phyloP scores from a whole-genome alignment of 2,888 invertebrate species.

The Pseudolycoriella hygida region DNA sequence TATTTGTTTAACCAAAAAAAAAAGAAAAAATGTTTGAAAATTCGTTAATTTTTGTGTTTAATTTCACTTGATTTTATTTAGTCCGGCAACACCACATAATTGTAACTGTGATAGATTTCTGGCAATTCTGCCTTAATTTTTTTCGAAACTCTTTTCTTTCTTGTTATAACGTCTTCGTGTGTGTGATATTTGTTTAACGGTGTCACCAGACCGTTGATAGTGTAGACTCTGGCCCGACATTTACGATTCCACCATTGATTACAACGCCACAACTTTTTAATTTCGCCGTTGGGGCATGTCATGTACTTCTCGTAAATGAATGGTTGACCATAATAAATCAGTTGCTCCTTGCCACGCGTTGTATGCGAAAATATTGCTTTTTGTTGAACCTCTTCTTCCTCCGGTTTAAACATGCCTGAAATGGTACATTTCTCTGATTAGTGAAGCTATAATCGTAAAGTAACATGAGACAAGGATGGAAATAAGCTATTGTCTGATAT shows the following conservation, averaged over 20 bases:
- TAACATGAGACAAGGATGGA: too few relatives aligned
- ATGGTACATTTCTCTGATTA: too few relatives aligned
- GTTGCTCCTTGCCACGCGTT: slow-evolving; percentile 27
- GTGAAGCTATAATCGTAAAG: too few relatives aligned
- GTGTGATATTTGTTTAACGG: slow-evolving; percentile 29
- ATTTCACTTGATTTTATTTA: too few relatives aligned
- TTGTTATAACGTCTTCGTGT: slow-evolving; percentile 27
- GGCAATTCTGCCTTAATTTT: slow-evolving; percentile 3
- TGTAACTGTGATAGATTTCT: too few relatives aligned
- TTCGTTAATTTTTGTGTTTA: too few relatives aligned
- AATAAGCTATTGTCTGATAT: too few relatives aligned
- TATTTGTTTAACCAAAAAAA: too few relatives aligned
- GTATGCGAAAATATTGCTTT: slow-evolving; percentile 28
- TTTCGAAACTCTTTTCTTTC: slow-evolving; percentile 22
- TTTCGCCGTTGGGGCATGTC: slow-evolving; percentile 22
- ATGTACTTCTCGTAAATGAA: slow-evolving; percentile 28
- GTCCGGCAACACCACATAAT: too few relatives aligned
- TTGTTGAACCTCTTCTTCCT: slow-evolving; percentile 6
- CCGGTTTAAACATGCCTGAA: not conserved
- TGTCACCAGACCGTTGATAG: slow-evolving; percentile 24
- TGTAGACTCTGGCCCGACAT: slow-evolving; percentile 28
- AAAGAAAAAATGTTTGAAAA: too few relatives aligned
- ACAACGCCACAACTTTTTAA: slow-evolving; percentile 29
- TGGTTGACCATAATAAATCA: slow-evolving; percentile 29
- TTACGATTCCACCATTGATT: slow-evolving; percentile 31